phyloP scores from a whole-genome alignment of 2,797 vertebrate genomes.

The Thripadectes ignobilis region DNA sequence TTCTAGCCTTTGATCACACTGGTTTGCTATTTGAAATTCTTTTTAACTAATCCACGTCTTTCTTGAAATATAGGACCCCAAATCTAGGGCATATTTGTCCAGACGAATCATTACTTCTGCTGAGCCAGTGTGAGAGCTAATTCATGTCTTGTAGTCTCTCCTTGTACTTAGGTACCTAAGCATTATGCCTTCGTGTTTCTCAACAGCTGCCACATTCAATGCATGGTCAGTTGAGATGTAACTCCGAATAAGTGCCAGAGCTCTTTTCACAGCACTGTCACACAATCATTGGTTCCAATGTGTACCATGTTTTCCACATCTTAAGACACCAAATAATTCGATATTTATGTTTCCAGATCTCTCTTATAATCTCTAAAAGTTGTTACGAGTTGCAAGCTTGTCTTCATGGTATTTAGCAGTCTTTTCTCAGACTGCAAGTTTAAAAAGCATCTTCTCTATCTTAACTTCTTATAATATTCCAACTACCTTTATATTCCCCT shows the following conservation, averaged over 20 bases:
- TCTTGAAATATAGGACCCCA: background rate
- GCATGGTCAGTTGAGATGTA: fast-evolving
- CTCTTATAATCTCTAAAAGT: background rate
- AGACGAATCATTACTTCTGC: background rate
- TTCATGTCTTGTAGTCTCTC: background rate
- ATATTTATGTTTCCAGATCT: background rate
- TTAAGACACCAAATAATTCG: background rate
- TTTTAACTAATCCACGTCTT: background rate
- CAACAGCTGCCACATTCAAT: background rate
- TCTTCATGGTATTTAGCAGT: background rate
- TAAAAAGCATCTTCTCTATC: background rate
- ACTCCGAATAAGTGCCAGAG: background rate
- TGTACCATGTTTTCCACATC: background rate
- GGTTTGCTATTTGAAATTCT: background rate
- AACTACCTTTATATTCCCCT: background rate
- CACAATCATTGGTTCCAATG: fast-evolving
- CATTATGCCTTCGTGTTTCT: background rate
- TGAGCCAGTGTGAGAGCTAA: background rate
- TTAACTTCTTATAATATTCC: background rate
- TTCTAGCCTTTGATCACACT: background rate
- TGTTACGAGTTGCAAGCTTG: background rate
- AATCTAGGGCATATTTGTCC: background rate
- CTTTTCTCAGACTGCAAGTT: background rate
- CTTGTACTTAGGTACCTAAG: background rate
- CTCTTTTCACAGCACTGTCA: background rate